phyloP scores from a whole-genome alignment of 2,113 vertebrate species.

The Tauraco erythrolophus region DNA sequence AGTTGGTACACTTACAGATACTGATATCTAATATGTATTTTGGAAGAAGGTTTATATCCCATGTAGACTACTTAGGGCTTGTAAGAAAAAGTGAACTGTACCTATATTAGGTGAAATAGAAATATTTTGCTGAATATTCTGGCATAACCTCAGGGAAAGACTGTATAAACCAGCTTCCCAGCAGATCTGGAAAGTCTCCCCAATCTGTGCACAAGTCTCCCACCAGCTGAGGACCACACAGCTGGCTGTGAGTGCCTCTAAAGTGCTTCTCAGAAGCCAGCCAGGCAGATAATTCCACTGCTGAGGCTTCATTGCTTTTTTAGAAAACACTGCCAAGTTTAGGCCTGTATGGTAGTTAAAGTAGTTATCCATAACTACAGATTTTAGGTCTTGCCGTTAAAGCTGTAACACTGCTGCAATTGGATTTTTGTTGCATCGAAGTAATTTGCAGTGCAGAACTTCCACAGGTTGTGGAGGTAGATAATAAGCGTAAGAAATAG shows the following conservation, averaged over 20 bases:
- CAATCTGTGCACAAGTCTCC: not conserved
- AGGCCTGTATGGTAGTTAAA: not conserved
- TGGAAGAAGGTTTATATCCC: not conserved
- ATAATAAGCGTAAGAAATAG: not conserved
- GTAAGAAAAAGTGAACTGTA: not conserved
- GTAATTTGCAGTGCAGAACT: not conserved
- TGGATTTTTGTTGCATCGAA: not conserved
- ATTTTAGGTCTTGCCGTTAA: not conserved
- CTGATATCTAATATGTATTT: not conserved
- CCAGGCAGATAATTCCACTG: not conserved
- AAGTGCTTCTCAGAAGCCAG: not conserved
- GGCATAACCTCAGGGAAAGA: not conserved
- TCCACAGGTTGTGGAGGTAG: not conserved
- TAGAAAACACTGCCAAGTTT: not conserved
- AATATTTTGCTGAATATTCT: not conserved
- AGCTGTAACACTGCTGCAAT: not conserved
- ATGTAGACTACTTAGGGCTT: not conserved
- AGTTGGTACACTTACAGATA: not conserved
- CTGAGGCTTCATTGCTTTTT: not conserved
- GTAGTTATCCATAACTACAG: not conserved
- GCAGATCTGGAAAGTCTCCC: not conserved
- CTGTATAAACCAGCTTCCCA: not conserved
- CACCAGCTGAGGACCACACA: too few species aligned
- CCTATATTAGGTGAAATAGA: not conserved
- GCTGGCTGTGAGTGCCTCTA: not conserved